phyloP scores from a whole-genome alignment of 2,888 invertebrate genomes.

The Prionchulus punctatus region DNA sequence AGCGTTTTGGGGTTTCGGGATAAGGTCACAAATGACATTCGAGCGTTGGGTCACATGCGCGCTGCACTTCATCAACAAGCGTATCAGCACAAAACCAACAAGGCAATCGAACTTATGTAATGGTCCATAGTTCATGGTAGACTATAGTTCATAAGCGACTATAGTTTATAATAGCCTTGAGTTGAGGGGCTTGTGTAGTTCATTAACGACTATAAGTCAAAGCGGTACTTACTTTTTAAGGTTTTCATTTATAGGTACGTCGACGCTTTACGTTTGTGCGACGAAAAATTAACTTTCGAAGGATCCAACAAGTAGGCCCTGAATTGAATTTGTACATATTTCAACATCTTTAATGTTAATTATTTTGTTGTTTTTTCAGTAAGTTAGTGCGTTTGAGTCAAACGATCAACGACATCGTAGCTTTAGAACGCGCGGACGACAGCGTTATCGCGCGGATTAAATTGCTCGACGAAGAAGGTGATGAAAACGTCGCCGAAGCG shows the following conservation, averaged over 20 bases:
- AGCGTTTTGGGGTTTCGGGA: conserved; percentile 1
- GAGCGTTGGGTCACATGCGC: conserved; percentile 7
- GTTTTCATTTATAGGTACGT: background rate
- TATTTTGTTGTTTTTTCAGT: background rate
- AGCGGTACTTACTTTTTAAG: background rate
- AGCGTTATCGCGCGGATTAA: background rate
- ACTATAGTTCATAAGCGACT: too few species aligned
- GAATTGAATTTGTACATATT: background rate
- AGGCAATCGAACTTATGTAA: conserved; percentile 18
- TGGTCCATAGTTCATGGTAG: background rate
- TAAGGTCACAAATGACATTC: conserved; percentile 5
- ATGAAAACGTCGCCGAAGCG: background rate
- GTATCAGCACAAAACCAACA: conserved; percentile 24
- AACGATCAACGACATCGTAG: background rate
- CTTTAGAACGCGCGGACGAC: background rate
- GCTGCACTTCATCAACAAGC: conserved; percentile 19
- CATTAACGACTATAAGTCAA: too few species aligned
- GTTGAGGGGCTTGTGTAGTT: too few species aligned
- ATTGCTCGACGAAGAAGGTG: background rate
- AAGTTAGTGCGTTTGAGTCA: background rate
- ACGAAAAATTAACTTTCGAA: background rate
- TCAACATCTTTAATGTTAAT: background rate
- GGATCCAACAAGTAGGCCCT: background rate
- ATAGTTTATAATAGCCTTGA: too few species aligned
- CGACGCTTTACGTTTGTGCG: background rate